phyloP scores from a whole-genome alignment of 2,888 invertebrate species.

The Choreutis nemorana region DNA sequence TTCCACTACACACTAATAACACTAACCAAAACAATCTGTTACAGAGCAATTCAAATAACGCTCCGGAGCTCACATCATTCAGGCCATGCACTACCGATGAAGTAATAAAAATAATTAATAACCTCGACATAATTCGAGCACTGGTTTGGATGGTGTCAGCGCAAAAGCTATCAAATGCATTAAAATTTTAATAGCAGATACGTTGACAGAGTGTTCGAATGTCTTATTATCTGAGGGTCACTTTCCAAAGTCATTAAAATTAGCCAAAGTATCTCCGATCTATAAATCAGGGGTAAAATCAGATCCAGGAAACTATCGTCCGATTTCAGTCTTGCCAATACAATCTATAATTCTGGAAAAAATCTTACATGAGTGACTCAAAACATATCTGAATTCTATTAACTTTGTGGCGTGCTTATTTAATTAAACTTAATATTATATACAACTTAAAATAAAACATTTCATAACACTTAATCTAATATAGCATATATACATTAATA shows the following conservation, averaged over 20 bases:
- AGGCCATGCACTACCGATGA: not conserved
- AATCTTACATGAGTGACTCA: slow-evolving; percentile 1
- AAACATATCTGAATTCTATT: slow-evolving; percentile 2
- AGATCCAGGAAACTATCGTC: slow-evolving; percentile 3
- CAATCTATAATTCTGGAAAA: slow-evolving; percentile 5
- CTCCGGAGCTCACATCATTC: not conserved
- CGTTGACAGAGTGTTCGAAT: slow-evolving; percentile 1
- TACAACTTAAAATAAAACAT: too few species aligned
- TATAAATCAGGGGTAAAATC: slow-evolving; percentile 1
- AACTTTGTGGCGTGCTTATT: too few species aligned
- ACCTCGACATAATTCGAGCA: slow-evolving; percentile 2
- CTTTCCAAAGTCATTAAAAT: slow-evolving; percentile 2
- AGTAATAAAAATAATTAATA: slow-evolving; percentile 5
- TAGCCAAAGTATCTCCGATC: slow-evolving; percentile 4
- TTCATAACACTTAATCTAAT: too few species aligned
- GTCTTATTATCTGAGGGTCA: not conserved
- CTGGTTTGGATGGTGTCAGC: slow-evolving; percentile 4
- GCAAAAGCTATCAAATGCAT: slow-evolving; percentile 4
- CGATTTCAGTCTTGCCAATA: slow-evolving; percentile 1
- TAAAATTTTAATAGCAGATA: not conserved
- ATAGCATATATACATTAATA: too few species aligned
- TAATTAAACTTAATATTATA: too few species aligned
- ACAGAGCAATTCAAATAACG: not conserved
- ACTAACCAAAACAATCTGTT: not conserved
- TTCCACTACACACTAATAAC: not conserved